Evolutionary conservation across 2,113 vertebrate species (phyloP).

Genomic region (Bujurquina vittata): DNA sequence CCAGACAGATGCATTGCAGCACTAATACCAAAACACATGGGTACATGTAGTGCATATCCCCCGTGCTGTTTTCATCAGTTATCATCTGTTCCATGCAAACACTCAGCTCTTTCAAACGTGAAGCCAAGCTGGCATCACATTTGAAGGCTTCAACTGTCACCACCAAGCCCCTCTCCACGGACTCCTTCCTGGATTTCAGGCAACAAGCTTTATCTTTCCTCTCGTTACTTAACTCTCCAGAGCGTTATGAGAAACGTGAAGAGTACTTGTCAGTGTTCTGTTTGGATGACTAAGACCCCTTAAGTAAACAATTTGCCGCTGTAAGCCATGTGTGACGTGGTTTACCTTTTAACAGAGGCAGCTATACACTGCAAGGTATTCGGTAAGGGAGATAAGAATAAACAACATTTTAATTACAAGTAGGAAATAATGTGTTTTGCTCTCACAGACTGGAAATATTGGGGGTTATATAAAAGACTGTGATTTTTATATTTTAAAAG

Average conservation of each 20-base stretch:
- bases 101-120: not conserved
- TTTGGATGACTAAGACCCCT: conserved; percentile 60
- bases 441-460: not conserved
- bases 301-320: conserved; percentile 51
- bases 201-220: not conserved
- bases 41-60: not conserved
- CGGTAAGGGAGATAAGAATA: not conserved
- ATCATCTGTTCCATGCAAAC: not conserved
- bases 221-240: not conserved
- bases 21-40: not conserved
- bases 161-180: not conserved
- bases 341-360: conserved; percentile 45
- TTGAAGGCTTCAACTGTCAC: conserved; percentile 15
- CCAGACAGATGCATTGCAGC: not conserved
- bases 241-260: conserved; percentile 22
- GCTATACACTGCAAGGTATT: conserved; percentile 48
- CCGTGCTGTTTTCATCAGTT: not conserved
- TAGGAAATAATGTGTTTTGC: not conserved
- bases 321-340: conserved; percentile 31
- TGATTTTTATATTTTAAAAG: not conserved
- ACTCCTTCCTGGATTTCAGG: not conserved
- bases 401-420: not conserved
- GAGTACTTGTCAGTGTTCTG: conserved; percentile 45
- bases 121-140: not conserved
- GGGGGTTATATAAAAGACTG: not conserved